These are phyloP conservation scores for Eristalinus sepulchralis DNA, from an alignment of 2,888 invertebrate species.

Conservation along the genomic window DNA sequence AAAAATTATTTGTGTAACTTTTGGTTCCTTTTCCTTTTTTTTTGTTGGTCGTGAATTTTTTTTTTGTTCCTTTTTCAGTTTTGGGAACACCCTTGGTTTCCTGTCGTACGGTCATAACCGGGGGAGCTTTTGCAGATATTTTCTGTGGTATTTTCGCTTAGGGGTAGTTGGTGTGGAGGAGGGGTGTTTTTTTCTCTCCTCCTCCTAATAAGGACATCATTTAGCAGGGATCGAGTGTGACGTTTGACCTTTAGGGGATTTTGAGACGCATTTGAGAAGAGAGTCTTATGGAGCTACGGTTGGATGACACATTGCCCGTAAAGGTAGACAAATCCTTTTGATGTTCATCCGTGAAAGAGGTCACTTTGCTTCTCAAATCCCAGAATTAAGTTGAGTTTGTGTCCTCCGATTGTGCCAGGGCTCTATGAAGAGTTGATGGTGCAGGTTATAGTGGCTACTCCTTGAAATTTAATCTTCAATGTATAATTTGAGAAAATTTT, in stretches of 20 bases:
- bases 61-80: background rate
- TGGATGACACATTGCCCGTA: no score
- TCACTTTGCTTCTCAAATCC: no score
- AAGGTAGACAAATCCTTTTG: no score
- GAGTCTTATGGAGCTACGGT: background rate
- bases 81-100: background rate
- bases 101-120: background rate
- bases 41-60: background rate
- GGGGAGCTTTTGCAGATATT: slow-evolving; percentile 5
- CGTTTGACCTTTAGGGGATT: background rate
- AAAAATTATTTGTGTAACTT: slow-evolving; percentile 42
- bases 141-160: background rate
- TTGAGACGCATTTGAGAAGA: background rate
- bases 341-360: no score
- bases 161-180: background rate
- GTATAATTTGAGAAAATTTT: no score
- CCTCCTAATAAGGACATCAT: background rate
- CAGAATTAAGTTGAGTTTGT: no score
- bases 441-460: no score
- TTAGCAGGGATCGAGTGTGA: background rate
- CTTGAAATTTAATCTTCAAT: no score
- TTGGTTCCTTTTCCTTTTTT: slow-evolving; percentile 1
- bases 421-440: no score
- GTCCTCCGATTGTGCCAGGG: no score
- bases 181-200: no score